A percentile compares a stretch with the other conserved stretches of the same genome.
These are phyloP conservation scores for Drosophila virilis DNA, from an alignment of 1,140 invertebrate species.

Conservation along the genomic window DNA sequence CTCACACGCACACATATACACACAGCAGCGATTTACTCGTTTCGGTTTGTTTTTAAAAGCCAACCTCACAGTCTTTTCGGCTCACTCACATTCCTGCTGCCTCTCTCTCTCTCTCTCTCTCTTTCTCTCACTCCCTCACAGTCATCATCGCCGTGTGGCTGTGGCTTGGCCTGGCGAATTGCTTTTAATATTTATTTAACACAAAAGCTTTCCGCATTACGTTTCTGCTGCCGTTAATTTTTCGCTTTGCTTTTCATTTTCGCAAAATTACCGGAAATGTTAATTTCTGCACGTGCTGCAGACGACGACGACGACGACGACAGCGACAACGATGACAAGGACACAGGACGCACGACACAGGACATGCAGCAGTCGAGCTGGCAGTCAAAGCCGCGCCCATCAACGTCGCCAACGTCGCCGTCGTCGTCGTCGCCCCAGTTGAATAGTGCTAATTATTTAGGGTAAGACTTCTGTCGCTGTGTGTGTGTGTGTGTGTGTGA, in stretches of 20 bases:
- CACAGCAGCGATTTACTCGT: slow-evolving; percentile 57
- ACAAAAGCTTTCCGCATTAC: slow-evolving; percentile 81
- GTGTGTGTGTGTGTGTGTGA: slow-evolving; percentile 8
- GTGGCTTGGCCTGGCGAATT: slow-evolving; percentile 62
- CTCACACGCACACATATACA: slow-evolving; percentile 1
- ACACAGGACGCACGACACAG: slow-evolving; percentile 42
- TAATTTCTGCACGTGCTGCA: slow-evolving; percentile 83
- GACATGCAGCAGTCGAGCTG: slow-evolving; percentile 39
- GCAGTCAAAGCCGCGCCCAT: slow-evolving; percentile 63
- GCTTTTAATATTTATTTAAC: slow-evolving; percentile 83
- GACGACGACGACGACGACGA: slow-evolving; percentile 33
- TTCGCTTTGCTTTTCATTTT: slow-evolving; percentile 83
- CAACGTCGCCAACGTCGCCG: slow-evolving; percentile 43
- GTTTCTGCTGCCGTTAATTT: slow-evolving; percentile 79
- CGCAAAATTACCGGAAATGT: slow-evolving; percentile 83
- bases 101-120: background rate
- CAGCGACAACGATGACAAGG: slow-evolving; percentile 37
- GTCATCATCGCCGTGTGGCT: slow-evolving; percentile 36
- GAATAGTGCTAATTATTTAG: slow-evolving; percentile 83
- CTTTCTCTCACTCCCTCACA: background rate
- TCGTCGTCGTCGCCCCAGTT: slow-evolving; percentile 64
- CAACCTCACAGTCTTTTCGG: slow-evolving; percentile 57
- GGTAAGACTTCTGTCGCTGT: slow-evolving; percentile 69
- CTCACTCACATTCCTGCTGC: slow-evolving; percentile 37
- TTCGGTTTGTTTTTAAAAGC: slow-evolving; percentile 68